Evolutionary conservation across 2,797 vertebrate genomes (phyloP), one percentile per base, ranked within the genome.

Genomic region (Tokudaia tokunoshimensis): DNA sequence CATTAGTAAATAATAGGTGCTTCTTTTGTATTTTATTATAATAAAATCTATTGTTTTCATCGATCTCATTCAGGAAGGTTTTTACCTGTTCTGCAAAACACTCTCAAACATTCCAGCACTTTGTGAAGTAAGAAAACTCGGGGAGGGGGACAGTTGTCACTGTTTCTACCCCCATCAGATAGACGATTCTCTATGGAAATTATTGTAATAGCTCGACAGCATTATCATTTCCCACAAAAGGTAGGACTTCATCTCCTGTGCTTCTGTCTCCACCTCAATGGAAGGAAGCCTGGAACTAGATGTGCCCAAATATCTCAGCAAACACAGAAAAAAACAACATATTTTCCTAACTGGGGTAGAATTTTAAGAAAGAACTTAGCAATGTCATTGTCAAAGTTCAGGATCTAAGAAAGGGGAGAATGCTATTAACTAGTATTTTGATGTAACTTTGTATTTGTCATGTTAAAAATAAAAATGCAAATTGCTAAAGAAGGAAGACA

Each of bases 1-100:
- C 86, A 94, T 91, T 86, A 97, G 96, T 94, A 93, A 90, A 92
- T 93, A 85, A 31, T 82, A 78, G 52, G 80, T 78, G 78, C 50
- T 95, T 79, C 94, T n/a, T 96, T 97, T 96, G 89, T 95, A 50
- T 83, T 79, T 72, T 47, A 92, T 85, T 96, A 81, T 94, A 95
- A 97, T 81, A 93, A 94, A 95, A 96, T 84, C 95, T 96, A 91
- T 94, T 92, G 70, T 97, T 96, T 96, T 91, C 74, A 92, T 95
- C 72, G 15, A 57, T 91, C 91, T 96, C 94, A 76, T 97, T 96
- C 87, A 84, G 95, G 55, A 76, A 91, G 91, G 70, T 88, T 97
- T 90, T 94, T 91, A 95, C 91, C 95, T 41, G 17, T 5, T 0
- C 59, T 96, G 47, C 50, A 86, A 95, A 97, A 94, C 84, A 10